Percentiles rank a stretch among this genome's conserved stretches.
Conservation (phyloP, 2,113 vertebrate species). For the Menidia beryllina region DNA sequence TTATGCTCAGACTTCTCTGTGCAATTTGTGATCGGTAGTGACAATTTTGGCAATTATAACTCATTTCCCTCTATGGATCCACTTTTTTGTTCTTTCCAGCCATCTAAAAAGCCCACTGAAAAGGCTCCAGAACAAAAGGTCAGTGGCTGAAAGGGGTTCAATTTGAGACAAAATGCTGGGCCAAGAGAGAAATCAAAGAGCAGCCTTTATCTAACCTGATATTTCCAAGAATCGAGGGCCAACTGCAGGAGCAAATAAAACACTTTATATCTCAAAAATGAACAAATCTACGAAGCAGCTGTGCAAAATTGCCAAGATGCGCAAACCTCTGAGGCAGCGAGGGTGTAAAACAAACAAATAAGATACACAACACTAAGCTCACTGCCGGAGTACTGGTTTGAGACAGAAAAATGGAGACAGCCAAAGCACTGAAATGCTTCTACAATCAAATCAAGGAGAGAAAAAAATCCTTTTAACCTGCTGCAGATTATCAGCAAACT, state of each 20-base stretch:
- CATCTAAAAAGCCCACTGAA: neutral
- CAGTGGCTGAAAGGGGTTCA: neutral
- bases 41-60: neutral
- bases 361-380: neutral
- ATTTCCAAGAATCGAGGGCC: neutral
- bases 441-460: constrained; percentile 36
- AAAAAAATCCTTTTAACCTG: constrained; percentile 25
- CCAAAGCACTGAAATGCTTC: constrained; percentile 2
- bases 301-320: neutral
- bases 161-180: neutral
- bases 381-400: neutral
- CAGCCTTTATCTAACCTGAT: neutral
- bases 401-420: constrained; percentile 23
- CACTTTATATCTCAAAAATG: neutral
- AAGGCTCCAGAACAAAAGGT: neutral
- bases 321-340: neutral
- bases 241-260: neutral
- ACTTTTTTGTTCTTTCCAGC: neutral
- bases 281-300: neutral
- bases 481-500: constrained; percentile 26
- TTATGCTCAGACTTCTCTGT: neutral
- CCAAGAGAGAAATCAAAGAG: neutral
- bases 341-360: constrained; percentile 13
- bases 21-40: neutral
- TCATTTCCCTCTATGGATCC: constrained; percentile 1